A percentile compares a stretch with the other conserved stretches of the same genome.
Evolutionary conservation across 1,140 invertebrate species (phyloP).

Genomic region (Drosophila erecta): DNA sequence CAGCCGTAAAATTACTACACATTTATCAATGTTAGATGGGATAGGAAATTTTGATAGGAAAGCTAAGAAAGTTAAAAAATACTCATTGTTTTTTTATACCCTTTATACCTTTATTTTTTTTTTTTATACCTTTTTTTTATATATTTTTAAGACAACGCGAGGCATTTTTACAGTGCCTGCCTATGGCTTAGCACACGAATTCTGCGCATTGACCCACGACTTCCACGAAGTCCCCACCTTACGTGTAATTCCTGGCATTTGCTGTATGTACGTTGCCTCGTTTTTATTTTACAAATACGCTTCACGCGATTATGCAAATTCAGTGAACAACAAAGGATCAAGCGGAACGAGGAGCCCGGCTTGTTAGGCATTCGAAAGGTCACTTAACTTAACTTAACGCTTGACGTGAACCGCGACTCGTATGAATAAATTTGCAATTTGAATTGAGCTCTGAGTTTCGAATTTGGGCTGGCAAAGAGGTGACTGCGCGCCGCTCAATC

Average conservation of each 20-base stretch:
- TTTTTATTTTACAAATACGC: constrained; percentile 82
- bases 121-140: no score
- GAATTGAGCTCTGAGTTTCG: constrained; percentile 7
- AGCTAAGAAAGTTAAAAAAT: no score
- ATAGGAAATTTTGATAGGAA: no score
- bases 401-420: constrained; percentile 50
- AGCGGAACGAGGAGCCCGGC: constrained; percentile 20
- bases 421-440: constrained; percentile 77
- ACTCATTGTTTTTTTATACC: no score
- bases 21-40: no score
- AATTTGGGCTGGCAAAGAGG: constrained; percentile 15
- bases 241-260: constrained; percentile 78
- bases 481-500: constrained; percentile 25
- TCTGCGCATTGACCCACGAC: constrained; percentile 60
- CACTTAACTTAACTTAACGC: constrained; percentile 54
- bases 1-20: no score
- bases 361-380: constrained; percentile 61
- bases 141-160: no score
- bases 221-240: constrained; percentile 52
- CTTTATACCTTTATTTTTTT: no score
- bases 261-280: constrained; percentile 56
- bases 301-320: constrained; percentile 81
- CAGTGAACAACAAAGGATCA: constrained; percentile 47
- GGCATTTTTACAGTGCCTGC: background rate
- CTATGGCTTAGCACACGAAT: constrained; percentile 52